Evolutionary conservation across 1,140 invertebrate species (phyloP).

Genomic region (Drosophila orena): DNA sequence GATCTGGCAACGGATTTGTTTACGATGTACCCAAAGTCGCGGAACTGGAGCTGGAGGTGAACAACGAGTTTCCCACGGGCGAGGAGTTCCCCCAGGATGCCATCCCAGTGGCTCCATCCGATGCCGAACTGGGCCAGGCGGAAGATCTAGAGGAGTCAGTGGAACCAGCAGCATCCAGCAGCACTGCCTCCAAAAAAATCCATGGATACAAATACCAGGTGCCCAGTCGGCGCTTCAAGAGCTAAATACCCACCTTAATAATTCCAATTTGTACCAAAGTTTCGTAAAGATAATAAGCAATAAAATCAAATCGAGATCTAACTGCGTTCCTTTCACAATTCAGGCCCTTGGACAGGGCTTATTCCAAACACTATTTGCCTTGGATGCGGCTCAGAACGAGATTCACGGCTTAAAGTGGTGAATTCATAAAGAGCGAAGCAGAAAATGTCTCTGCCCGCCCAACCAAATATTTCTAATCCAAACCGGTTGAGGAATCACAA

Average conservation of each 20-base stretch:
- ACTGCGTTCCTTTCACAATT: conserved; percentile 57
- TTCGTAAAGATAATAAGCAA: conserved; percentile 55
- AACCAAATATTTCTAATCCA: conserved; percentile 10
- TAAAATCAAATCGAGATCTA: conserved; percentile 23
- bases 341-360: conserved; percentile 56
- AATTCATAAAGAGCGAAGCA: conserved; percentile 4
- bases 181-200: background rate
- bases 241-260: conserved; percentile 32
- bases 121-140: conserved; percentile 57
- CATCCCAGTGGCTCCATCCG: conserved; percentile 68
- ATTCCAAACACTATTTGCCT: conserved; percentile 34
- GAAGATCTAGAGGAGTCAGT: conserved; percentile 38
- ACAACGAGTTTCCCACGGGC: conserved; percentile 69
- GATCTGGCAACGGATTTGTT: conserved; percentile 75
- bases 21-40: conserved; percentile 72
- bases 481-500: conserved; percentile 34
- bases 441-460: conserved; percentile 17
- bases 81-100: conserved; percentile 71
- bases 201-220: conserved; percentile 67
- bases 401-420: conserved; percentile 10
- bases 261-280: conserved; percentile 65
- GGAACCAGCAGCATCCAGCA: conserved; percentile 25
- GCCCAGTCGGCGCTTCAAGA: conserved; percentile 68
- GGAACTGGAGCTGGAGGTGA: conserved; percentile 67
- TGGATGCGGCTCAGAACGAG: conserved; percentile 53